Conservation (phyloP, 1,140 invertebrate species). For the Trypoxylus dichotomus region DNA sequence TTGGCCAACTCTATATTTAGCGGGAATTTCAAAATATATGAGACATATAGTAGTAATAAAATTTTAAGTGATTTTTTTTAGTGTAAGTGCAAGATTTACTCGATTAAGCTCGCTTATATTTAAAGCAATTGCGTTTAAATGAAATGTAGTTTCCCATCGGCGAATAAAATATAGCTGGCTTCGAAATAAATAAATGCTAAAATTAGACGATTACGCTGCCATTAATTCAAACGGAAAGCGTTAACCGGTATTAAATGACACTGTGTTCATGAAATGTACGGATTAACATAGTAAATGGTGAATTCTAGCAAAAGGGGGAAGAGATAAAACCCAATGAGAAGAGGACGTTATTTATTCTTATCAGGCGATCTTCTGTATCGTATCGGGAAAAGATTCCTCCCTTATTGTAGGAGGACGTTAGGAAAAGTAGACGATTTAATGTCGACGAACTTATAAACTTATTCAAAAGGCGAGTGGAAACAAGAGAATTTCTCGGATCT, state of each 20-base stretch:
- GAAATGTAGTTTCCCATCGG: constrained; percentile 23
- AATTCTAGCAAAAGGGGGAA: constrained; percentile 32
- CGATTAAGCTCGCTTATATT: neutral
- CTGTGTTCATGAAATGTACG: constrained; percentile 42
- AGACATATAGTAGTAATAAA: too few species aligned
- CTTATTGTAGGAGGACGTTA: constrained; percentile 16
- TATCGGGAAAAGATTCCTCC: constrained; percentile 27
- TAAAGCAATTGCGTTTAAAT: neutral
- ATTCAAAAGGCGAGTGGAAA: neutral
- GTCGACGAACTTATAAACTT: constrained; percentile 21
- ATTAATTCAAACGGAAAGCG: constrained; percentile 39
- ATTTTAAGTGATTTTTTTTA: too few species aligned
- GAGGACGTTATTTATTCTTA: constrained; percentile 39
- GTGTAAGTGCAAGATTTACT: too few species aligned
- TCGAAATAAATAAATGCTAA: constrained; percentile 37
- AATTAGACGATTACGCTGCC: constrained; percentile 39
- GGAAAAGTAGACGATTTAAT: neutral
- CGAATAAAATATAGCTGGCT: neutral
- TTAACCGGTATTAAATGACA: constrained; percentile 43
- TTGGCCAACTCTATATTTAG: too few species aligned
- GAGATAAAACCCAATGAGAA: constrained; percentile 34
- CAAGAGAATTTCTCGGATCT: neutral
- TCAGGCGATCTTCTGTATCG: constrained; percentile 34
- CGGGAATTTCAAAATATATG: too few species aligned
- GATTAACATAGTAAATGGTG: constrained; percentile 45